Conservation (phyloP, 2,113 vertebrate species). For the Naja naja region DNA sequence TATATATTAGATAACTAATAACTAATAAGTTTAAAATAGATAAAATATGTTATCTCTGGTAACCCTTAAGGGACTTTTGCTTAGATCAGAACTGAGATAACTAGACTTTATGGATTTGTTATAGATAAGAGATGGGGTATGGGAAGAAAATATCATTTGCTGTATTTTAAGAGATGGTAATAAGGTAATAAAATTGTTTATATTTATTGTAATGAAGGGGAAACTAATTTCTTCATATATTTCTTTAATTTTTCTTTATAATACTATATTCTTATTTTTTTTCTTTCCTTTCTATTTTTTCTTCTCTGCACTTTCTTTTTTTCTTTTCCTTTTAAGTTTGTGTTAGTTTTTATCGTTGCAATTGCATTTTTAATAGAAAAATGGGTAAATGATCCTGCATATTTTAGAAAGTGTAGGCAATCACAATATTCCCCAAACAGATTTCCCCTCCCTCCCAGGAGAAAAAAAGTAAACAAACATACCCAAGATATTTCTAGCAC, state of each 20-base stretch:
- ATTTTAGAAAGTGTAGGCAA: not conserved
- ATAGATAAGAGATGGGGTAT: not conserved
- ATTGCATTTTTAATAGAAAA: not conserved
- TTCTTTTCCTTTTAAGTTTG: not conserved
- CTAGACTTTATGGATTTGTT: not conserved
- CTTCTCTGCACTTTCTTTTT: not conserved
- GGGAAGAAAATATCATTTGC: not conserved
- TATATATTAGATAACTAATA: too few relatives aligned
- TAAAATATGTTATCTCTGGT: not conserved
- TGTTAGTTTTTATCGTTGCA: not conserved
- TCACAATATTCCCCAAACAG: not conserved
- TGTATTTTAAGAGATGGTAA: not conserved
- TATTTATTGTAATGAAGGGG: not conserved
- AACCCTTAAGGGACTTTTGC: not conserved
- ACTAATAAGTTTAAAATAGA: not conserved
- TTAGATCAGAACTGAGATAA: not conserved
- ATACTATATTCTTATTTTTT: not conserved
- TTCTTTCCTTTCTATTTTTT: not conserved
- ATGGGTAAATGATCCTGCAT: not conserved
- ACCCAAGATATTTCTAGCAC: not conserved
- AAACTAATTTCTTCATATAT: not conserved
- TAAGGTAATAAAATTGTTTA: not conserved
- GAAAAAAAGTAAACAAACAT: not conserved
- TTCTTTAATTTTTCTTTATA: not conserved
- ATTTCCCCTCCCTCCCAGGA: not conserved